Base-by-base conservation (phyloP, 2,888 invertebrate species). In the Apotomis capreana region DNA sequence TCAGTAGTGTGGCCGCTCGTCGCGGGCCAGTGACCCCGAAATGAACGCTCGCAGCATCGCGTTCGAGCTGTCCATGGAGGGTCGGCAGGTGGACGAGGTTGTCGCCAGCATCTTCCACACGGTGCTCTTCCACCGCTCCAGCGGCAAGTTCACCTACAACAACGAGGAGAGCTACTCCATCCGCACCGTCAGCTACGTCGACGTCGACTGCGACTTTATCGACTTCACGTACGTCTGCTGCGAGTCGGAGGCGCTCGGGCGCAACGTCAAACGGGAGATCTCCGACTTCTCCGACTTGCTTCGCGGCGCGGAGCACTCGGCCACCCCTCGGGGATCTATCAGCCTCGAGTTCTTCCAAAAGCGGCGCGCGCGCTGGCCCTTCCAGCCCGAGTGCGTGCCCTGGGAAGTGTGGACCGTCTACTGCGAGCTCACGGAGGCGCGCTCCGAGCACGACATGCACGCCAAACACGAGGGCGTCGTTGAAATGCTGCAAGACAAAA, bases 381-480 rank as follows among this genome's bases (percentile, higher is more conserved):
- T 99, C 87, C 96, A 96, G 77, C 95, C 97, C 6, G 99, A 99
- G 85, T 97, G 97, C 84, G 97, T 98, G 83, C 98, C 99, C 0
- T 99, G 99, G 99, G 99, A 99, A 89, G 97, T 99, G 70, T 99
- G 99, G 99, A 99, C 98, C 51, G 95, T 99, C 5, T 96, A 97
- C 80, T 94, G 99, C 78, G 97, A 99, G 86, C 94, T 99, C 54
- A 96, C 98, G 40, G 96, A 96, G 80, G 94, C 98, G 67, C 96
- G 96, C 75, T 97, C 95, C 86, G 98, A 98, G 85, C 96, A 96
- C 84, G 98, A 98, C 83, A 94, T 97, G 79, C 97, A 97, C 87
- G 94, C 96, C 79, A 97, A 96, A 81, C 95, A 98, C 75, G 99
- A 99, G 88, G 96, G 96, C 87, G 96, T 98, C 13, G 97, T 97